A percentile compares a stretch with the other conserved stretches of the same genome.
Conservation (phyloP, 2,113 vertebrate genomes). For the Calcarius ornatus region DNA sequence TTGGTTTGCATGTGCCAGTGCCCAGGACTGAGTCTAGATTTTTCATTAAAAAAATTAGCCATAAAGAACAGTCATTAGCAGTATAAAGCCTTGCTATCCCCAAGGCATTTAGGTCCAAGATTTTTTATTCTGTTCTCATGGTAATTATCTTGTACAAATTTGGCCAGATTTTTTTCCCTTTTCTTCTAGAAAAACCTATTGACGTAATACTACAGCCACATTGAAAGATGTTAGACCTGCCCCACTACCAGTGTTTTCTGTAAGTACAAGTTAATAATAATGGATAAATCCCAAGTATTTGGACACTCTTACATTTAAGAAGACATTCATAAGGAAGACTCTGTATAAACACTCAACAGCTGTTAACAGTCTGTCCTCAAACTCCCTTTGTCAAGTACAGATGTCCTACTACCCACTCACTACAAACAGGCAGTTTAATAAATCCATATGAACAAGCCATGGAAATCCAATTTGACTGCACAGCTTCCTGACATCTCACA, state of each 20-base stretch:
- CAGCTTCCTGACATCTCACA: background rate
- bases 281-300: background rate
- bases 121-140: background rate
- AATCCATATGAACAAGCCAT: background rate
- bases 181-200: background rate
- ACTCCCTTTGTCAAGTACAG: background rate
- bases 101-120: background rate
- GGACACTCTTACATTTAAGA: background rate
- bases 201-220: background rate
- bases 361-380: slow-evolving; percentile 5
- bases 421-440: background rate
- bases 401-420: background rate
- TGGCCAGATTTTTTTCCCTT: background rate
- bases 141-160: background rate
- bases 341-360: background rate
- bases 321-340: background rate
- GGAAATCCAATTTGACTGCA: background rate
- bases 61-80: background rate
- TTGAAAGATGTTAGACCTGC: background rate
- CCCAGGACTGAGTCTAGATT: background rate
- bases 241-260: background rate
- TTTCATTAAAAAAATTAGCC: background rate
- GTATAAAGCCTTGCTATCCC: background rate
- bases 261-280: background rate
- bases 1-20: background rate